A percentile compares a stretch with the other conserved stretches of the same genome.
These are phyloP conservation scores for Scomber japonicus DNA, from an alignment of 2,113 vertebrate species.

Conservation along the genomic window DNA sequence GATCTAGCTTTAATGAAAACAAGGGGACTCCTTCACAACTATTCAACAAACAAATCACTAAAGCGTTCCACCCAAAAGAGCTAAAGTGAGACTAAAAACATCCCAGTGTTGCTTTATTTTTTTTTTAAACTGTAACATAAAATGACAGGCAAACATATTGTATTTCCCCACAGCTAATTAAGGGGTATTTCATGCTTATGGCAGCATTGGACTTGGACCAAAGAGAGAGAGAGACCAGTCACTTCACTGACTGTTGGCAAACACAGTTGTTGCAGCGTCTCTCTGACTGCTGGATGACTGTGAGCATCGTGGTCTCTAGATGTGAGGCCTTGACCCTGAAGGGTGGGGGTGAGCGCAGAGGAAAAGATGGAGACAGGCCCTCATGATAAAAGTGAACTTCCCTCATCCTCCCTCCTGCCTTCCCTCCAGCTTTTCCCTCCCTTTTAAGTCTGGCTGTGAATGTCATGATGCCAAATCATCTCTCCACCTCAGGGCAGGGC, in stretches of 20 bases:
- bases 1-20: conserved; percentile 4
- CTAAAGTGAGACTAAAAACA: conserved; percentile 13
- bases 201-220: conserved; percentile 20
- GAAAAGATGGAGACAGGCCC: conserved; percentile 91
- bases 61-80: conserved; percentile 21
- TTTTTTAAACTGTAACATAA: not conserved
- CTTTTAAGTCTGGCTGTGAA: conserved; percentile 75
- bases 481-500: conserved; percentile 59
- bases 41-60: conserved; percentile 18
- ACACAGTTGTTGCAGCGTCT: conserved; percentile 14
- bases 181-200: conserved; percentile 15
- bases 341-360: conserved; percentile 73
- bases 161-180: conserved; percentile 17
- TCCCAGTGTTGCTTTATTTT: not conserved
- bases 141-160: conserved; percentile 16
- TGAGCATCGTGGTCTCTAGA: conserved; percentile 90
- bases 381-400: conserved; percentile 88
- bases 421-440: conserved; percentile 51
- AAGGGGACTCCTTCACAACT: conserved; percentile 7
- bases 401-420: conserved; percentile 4
- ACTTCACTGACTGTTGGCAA: conserved; percentile 16
- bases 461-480: conserved; percentile 74
- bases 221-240: not conserved
- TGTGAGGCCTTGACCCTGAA: conserved; percentile 90
- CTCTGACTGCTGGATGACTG: conserved; percentile 92